These are phyloP conservation scores for Pristionchus maxplancki DNA, from an alignment of 2,888 invertebrate genomes.

Conservation along the genomic window DNA sequence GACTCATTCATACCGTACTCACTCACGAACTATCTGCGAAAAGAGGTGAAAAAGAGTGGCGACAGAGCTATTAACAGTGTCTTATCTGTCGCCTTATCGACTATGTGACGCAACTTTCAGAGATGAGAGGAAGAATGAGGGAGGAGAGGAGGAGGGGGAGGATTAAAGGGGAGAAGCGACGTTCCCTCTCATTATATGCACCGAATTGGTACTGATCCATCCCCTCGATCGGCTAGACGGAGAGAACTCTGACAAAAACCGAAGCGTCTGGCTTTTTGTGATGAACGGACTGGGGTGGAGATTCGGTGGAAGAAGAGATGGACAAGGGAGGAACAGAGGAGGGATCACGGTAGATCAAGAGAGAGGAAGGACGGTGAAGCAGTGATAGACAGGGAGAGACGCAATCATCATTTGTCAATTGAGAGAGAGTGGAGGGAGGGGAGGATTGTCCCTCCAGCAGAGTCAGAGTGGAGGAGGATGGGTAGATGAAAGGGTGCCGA, in stretches of 20 bases:
- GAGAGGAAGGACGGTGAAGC: background rate
- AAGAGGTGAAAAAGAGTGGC: background rate
- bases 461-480: background rate
- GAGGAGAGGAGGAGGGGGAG: background rate
- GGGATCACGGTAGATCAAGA: background rate
- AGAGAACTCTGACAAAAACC: background rate
- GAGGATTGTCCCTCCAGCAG: slow-evolving; percentile 6
- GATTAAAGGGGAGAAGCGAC: background rate
- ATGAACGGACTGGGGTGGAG: background rate
- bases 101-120: background rate
- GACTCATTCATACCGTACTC: slow-evolving; percentile 1
- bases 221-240: background rate
- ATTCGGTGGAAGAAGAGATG: background rate
- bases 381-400: slow-evolving; percentile 26
- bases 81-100: slow-evolving; percentile 28
- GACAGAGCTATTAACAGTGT: background rate
- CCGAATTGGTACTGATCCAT: background rate
- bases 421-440: slow-evolving; percentile 7
- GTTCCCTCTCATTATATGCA: slow-evolving; percentile 11
- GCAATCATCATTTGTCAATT: slow-evolving; percentile 49
- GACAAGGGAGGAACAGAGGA: background rate
- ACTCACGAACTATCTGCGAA: slow-evolving; percentile 20
- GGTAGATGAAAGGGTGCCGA: slow-evolving; percentile 45
- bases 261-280: background rate
- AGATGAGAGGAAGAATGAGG: background rate